These are phyloP conservation scores for Ellobius talpinus DNA, from an alignment of 2,113 vertebrate genomes.

Conservation along the genomic window DNA sequence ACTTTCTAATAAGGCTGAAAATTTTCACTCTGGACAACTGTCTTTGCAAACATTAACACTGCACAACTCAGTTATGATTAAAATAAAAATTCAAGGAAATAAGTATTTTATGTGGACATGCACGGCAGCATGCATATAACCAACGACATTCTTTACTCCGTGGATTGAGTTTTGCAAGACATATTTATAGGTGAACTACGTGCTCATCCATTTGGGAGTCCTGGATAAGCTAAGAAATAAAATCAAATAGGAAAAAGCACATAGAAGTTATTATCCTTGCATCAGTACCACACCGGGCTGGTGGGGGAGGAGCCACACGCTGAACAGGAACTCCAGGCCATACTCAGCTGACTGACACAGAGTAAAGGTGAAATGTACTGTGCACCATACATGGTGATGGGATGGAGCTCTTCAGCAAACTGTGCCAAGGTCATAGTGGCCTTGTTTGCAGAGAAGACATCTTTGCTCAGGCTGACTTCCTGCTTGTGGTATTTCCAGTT, in stretches of 20 bases:
- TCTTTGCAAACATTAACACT: slow-evolving; percentile 43
- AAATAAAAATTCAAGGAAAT: slow-evolving; percentile 31
- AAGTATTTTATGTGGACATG: background rate
- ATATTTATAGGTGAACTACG: background rate
- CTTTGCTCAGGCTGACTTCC: background rate
- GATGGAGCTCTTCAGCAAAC: background rate
- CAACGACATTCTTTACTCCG: background rate
- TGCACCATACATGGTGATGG: background rate
- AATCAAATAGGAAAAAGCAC: background rate
- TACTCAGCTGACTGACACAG: background rate
- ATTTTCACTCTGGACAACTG: background rate
- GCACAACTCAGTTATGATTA: background rate
- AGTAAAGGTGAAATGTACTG: background rate
- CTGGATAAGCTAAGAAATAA: background rate
- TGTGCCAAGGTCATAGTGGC: background rate
- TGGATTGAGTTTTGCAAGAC: background rate
- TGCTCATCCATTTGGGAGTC: background rate
- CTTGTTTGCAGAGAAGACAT: background rate
- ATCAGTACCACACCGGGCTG: background rate
- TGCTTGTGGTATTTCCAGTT: background rate
- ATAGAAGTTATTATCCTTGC: background rate
- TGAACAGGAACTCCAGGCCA: background rate
- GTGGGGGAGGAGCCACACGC: background rate
- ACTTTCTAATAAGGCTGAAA: slow-evolving; percentile 16
- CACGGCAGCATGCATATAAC: background rate